Conservation (phyloP, 2,113 vertebrate genomes). For the Myiozetetes cayanensis region DNA sequence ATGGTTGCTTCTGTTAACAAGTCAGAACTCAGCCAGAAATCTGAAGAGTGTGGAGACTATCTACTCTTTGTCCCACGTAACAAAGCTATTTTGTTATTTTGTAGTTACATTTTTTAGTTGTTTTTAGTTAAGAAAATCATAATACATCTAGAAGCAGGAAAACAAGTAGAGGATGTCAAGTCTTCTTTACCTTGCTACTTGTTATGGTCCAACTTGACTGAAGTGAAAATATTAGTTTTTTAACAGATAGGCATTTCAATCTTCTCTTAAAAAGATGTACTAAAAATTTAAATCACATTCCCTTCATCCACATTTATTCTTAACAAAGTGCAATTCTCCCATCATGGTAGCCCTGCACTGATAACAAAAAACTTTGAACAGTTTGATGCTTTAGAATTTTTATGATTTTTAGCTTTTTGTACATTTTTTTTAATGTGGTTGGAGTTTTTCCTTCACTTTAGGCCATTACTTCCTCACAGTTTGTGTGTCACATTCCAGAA, state of each 20-base stretch:
- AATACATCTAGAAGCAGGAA: not conserved
- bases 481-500: too few species aligned
- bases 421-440: too few species aligned
- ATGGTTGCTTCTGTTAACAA: not conserved
- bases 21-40: not conserved
- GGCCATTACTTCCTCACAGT: too few species aligned
- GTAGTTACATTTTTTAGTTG: not conserved
- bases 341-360: not conserved
- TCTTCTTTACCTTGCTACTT: not conserved
- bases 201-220: not conserved
- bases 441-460: too few species aligned
- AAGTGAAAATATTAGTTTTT: not conserved
- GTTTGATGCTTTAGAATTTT: too few species aligned
- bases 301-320: not conserved
- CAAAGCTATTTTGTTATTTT: not conserved
- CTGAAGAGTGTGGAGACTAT: not conserved
- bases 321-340: not conserved
- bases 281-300: not conserved
- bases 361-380: not conserved
- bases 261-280: not conserved
- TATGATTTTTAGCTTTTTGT: too few species aligned
- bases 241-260: not conserved
- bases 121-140: not conserved
- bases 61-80: not conserved
- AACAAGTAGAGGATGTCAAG: not conserved